Base-by-base conservation (phyloP, 2,797 vertebrate genomes). In the Molossus molossus region DNA sequence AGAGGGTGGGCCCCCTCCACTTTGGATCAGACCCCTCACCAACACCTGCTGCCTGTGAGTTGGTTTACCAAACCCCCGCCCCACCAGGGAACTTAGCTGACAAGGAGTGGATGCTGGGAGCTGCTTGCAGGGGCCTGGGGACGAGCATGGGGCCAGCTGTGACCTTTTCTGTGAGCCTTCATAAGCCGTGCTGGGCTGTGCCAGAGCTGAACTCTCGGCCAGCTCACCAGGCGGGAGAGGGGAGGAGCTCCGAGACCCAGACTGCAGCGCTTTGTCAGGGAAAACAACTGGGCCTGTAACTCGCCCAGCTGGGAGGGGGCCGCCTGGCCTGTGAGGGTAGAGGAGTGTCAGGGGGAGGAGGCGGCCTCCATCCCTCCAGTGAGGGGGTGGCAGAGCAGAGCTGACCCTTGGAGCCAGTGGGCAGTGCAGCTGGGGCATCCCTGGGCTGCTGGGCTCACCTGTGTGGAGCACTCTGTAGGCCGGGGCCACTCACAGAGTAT, bases 241-340 rank as follows among this genome's bases (percentile, higher is more conserved):
- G 60, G 73, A 58, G 45, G 21, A 1, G 29, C 29, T 45, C 11
- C 0, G 40, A 92, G 94, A 94, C 11, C 0, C 40, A 92, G 94
- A 94, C 88, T 95, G 77, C 37, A 69, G 90, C 0, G 85, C 94
- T 94, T 96, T 95, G 96, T 64, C 25, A 29, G 50, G 67, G 70
- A 83, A 80, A 87, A 96, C 92, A 90, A 90, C 85, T 65, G 75
- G n/a, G 48, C 58, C 79, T 97, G 97, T 91, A 88, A 90, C 62
- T 91, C 62, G 60, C 87, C 87, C 1, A 87, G 82, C 75, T n/a
- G 1, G 70, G 0, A 67, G 58, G 55, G 85, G 70, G 80, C 73
- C 60, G 83, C 64, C 33, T 79, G 91, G 84, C 40, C 73, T 73
- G 14, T 4, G 25, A 64, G 48, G 53, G 27, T 72, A 76, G 94